These are phyloP conservation scores for Chloropsis hardwickii DNA, from an alignment of 2,113 vertebrate species.

Conservation along the genomic window DNA sequence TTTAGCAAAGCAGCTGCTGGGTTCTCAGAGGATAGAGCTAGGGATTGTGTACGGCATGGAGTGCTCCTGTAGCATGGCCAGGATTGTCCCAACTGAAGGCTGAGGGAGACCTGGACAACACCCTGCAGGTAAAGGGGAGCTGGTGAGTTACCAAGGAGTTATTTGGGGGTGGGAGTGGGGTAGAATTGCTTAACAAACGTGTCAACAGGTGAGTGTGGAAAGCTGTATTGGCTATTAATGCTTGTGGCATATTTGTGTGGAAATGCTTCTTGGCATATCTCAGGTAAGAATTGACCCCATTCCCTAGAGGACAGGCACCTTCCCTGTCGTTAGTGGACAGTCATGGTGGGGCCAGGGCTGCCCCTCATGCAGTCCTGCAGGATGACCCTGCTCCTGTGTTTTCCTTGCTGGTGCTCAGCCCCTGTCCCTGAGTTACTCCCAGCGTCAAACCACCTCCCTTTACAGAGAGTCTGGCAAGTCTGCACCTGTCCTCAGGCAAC, in stretches of 20 bases:
- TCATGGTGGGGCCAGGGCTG: not conserved
- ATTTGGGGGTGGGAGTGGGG: not conserved
- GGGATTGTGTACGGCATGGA: fast-evolving
- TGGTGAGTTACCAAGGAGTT: not conserved
- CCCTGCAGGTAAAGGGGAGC: not conserved
- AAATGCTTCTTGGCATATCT: not conserved
- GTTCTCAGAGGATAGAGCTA: not conserved
- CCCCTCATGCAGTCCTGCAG: not conserved
- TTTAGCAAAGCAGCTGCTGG: not conserved
- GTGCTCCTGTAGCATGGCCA: not conserved
- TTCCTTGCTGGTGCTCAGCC: not conserved
- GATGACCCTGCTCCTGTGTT: not conserved
- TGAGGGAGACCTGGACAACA: not conserved
- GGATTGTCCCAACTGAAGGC: not conserved
- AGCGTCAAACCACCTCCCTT: not conserved
- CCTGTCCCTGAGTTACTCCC: not conserved
- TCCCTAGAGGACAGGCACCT: not conserved
- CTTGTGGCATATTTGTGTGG: not conserved
- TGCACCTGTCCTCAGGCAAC: not conserved
- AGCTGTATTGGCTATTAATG: fast-evolving
- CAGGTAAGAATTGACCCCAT: not conserved
- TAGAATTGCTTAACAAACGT: not conserved
- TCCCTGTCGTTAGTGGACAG: not conserved
- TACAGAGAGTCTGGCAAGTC: not conserved
- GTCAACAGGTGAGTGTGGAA: not conserved